Conservation (phyloP, 2,113 vertebrate genomes). For the Psittacus erithacus region DNA sequence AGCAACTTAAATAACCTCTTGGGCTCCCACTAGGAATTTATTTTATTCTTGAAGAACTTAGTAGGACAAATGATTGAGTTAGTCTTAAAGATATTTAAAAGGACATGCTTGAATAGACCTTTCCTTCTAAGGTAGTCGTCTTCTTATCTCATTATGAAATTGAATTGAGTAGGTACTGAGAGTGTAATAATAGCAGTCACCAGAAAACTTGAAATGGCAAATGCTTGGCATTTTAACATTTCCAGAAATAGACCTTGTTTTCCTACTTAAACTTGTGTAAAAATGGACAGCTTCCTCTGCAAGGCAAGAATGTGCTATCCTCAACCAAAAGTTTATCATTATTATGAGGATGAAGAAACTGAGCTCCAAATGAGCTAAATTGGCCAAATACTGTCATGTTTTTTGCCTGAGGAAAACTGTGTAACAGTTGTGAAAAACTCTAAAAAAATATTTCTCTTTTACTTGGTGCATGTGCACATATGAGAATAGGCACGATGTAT, state of each 20-base stretch:
- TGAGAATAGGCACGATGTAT: neutral
- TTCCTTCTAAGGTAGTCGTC: neutral
- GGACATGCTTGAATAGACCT: neutral
- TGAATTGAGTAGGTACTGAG: neutral
- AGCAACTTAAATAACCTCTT: neutral
- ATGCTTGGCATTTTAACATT: neutral
- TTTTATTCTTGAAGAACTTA: slow-evolving; percentile 30
- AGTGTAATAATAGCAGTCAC: neutral
- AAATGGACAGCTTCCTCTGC: neutral
- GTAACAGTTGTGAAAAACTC: neutral
- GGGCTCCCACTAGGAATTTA: neutral
- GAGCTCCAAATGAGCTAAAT: neutral
- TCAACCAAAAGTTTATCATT: neutral
- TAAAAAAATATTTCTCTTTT: neutral
- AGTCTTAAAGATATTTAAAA: neutral
- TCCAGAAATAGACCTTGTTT: neutral
- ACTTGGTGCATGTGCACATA: neutral
- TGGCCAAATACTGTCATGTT: neutral
- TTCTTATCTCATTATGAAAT: neutral
- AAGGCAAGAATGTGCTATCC: neutral
- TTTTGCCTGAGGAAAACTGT: neutral
- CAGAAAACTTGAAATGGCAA: slow-evolving; percentile 5
- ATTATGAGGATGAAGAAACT: neutral
- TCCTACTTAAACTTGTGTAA: neutral
- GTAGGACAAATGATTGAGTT: neutral